These are phyloP conservation scores for Theonella swinhoei DNA, from an alignment of 37 sponge, comb jelly and placozoan genomes.

Conservation along the genomic window DNA sequence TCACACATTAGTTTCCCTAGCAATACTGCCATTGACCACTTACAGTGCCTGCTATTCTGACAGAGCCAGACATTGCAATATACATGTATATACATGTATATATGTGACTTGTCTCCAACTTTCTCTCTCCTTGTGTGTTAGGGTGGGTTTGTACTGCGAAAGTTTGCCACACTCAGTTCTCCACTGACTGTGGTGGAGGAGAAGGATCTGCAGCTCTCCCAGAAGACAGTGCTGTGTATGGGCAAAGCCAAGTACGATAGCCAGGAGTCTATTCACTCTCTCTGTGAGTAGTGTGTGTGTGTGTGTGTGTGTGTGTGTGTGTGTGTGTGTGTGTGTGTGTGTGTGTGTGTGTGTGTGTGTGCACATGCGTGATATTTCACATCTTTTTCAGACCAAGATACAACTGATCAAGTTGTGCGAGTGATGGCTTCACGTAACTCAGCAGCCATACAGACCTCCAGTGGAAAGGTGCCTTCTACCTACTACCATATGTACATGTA, in stretches of 20 bases:
- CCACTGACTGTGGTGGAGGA: slow-evolving; percentile 51
- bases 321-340: background rate
- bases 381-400: slow-evolving; percentile 51
- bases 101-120: slow-evolving; percentile 7
- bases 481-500: background rate
- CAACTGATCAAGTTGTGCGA: slow-evolving; percentile 43
- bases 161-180: slow-evolving; percentile 49
- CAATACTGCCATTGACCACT: too few species aligned
- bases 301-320: background rate
- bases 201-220: slow-evolving; percentile 61
- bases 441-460: slow-evolving; percentile 59
- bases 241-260: slow-evolving; percentile 49
- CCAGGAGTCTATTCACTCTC: slow-evolving; percentile 44
- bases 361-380: background rate
- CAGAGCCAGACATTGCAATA: too few species aligned
- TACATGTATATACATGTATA: background rate
- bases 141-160: slow-evolving; percentile 67
- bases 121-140: slow-evolving; percentile 1
- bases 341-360: background rate
- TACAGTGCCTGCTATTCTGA: too few species aligned
- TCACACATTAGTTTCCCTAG: too few species aligned
- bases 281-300: slow-evolving; percentile 28
- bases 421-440: slow-evolving; percentile 53
- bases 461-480: slow-evolving; percentile 60
- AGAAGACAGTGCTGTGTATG: slow-evolving; percentile 66